Evolutionary conservation across 2,113 vertebrate genomes (phyloP), one percentile per base, ranked within the genome.

Genomic region (Cygnus atratus): DNA sequence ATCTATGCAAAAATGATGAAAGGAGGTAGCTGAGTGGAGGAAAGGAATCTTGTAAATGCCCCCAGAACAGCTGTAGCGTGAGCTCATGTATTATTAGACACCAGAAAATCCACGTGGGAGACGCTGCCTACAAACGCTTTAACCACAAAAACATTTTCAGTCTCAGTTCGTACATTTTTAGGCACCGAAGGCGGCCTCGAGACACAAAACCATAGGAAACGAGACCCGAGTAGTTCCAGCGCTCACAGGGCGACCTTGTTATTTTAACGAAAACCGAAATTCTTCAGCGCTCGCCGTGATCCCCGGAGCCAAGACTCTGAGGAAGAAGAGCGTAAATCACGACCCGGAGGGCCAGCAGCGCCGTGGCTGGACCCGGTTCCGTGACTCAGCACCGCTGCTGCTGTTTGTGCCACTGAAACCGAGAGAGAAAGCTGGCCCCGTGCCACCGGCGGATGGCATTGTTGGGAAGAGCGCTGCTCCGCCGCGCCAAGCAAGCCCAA

Each of bases 11-110:
- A 72, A 43, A 74, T 9, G 66, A 91, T 74, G 89, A 93, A 92
- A 88, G 4, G 4, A 82, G 87, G 52, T 61, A 70, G 87, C 33
- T 82, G 94, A 89, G 48, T 78, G 54, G 61, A 96, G 61, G 74
- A 74, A 87, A 59, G 84, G 39, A 78, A 72, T 81, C 86, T 71
- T 90, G 80, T 57, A 84, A 92, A 68, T 88, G 77, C 43, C 93
- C 89, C 57, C 43, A 70, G 10, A 95, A 93, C 93, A 91, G 94
- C 84, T 93, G 91, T 87, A 89, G 80, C 77, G 33, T 68, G 94
- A 95, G 88, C 93, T 93, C 57, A 70, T 82, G 81, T 96, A 81
- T 93, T 87, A 88, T 89, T 94, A 95, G 91, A 87, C 91, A 92
- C 73, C 73, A 92, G 73, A 29, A 78, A 63, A 91, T 82, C 80